These are phyloP conservation scores for Electrophaes corylata DNA, from an alignment of 2,888 invertebrate genomes.

Conservation along the genomic window DNA sequence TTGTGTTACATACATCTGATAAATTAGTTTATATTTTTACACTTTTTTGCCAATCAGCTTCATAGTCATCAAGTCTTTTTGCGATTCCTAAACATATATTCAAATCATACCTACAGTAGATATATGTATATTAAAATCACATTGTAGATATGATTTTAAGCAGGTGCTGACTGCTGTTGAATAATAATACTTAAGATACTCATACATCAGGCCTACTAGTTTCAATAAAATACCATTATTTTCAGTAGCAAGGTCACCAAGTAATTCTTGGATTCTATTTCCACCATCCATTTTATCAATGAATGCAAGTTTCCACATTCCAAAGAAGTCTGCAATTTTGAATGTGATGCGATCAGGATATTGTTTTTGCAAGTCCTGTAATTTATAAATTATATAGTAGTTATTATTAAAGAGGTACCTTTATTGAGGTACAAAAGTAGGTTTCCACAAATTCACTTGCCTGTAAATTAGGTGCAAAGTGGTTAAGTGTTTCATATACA, in stretches of 20 bases:
- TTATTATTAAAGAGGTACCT: too few relatives aligned
- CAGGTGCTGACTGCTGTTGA: too few relatives aligned
- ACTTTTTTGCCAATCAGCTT: too few relatives aligned
- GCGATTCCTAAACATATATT: too few relatives aligned
- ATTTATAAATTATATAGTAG: conserved; percentile 33
- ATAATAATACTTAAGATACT: too few relatives aligned
- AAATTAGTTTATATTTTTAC: too few relatives aligned
- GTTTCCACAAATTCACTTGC: conserved; percentile 50
- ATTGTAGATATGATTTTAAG: too few relatives aligned
- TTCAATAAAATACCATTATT: conserved; percentile 62
- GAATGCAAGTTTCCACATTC: conserved; percentile 82
- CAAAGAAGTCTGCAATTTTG: conserved; percentile 83
- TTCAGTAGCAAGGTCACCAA: conserved; percentile 80
- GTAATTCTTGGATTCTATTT: conserved; percentile 77
- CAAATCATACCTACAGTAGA: too few relatives aligned
- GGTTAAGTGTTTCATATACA: conserved; percentile 83
- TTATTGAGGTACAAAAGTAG: not conserved
- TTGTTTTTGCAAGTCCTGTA: conserved; percentile 60
- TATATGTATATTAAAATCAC: too few relatives aligned
- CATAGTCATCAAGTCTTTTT: too few relatives aligned
- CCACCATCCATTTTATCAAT: conserved; percentile 85
- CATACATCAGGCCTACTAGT: not conserved
- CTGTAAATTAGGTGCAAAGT: conserved; percentile 75
- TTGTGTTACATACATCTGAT: too few relatives aligned
- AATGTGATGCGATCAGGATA: conserved; percentile 71